phyloP scores from a whole-genome alignment of 2,888 invertebrate species.

The Synanthedon myopaeformis region DNA sequence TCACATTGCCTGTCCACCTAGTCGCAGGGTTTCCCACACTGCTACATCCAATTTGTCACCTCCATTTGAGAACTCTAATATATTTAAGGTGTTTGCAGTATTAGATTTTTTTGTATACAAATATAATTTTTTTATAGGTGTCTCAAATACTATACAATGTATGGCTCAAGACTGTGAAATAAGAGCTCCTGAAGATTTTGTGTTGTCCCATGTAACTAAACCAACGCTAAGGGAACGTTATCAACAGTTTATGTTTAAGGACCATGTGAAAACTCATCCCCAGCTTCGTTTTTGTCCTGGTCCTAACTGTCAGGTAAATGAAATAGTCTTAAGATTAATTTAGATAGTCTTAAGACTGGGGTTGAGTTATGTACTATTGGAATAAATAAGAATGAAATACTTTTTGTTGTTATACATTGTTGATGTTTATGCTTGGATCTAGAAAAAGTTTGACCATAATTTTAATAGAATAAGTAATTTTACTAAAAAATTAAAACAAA shows the following conservation, averaged over 20 bases:
- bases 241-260: constrained; percentile 95
- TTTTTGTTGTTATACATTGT: too few relatives aligned
- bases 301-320: constrained; percentile 85
- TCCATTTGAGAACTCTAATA: too few relatives aligned
- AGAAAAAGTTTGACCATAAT: too few relatives aligned
- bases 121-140: constrained; percentile 54
- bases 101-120: too few relatives aligned
- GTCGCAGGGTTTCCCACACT: too few relatives aligned
- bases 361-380: neutral
- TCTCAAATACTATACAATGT: constrained; percentile 90
- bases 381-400: too few relatives aligned
- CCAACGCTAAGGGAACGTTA: constrained; percentile 90
- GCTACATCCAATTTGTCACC: too few relatives aligned
- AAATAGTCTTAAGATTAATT: constrained; percentile 1
- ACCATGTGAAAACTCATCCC: constrained; percentile 95
- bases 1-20: too few relatives aligned
- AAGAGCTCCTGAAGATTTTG: constrained; percentile 96
- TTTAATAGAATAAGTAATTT: too few relatives aligned
- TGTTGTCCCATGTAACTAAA: constrained; percentile 84
- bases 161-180: constrained; percentile 97
- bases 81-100: too few relatives aligned
- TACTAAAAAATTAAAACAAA: too few relatives aligned
- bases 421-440: too few relatives aligned
- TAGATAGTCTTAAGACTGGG: neutral
- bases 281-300: constrained; percentile 94